These are phyloP conservation scores for Acleris emargana DNA, from an alignment of 2,888 invertebrate genomes.

Conservation along the genomic window DNA sequence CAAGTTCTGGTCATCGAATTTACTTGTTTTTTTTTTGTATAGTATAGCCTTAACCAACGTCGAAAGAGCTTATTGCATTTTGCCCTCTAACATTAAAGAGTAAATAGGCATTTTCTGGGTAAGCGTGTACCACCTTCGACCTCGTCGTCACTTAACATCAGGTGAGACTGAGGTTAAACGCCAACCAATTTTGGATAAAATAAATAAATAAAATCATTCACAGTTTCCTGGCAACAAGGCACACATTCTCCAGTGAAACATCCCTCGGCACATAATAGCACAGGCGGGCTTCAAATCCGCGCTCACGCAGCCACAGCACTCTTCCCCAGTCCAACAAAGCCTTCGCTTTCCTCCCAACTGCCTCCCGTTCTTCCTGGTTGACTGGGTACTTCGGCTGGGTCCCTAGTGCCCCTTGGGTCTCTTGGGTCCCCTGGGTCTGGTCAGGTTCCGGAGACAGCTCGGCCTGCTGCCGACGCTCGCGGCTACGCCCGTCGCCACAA, in stretches of 20 bases:
- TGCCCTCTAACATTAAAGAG: too few relatives aligned
- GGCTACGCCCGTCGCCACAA: conserved; percentile 88
- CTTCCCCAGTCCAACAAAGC: conserved; percentile 91
- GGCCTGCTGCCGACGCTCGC: conserved; percentile 61
- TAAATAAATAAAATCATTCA: too few relatives aligned
- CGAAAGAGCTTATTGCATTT: too few relatives aligned
- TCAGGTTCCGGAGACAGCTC: not conserved
- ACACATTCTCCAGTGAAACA: conserved; percentile 91
- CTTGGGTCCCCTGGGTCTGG: not conserved
- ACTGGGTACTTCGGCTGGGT: not conserved
- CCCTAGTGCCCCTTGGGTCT: not conserved
- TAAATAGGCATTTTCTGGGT: too few relatives aligned
- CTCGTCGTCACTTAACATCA: too few relatives aligned
- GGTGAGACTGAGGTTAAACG: too few relatives aligned
- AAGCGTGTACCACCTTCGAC: too few relatives aligned
- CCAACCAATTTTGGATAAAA: too few relatives aligned
- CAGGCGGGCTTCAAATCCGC: conserved; percentile 85
- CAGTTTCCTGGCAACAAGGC: conserved; percentile 85
- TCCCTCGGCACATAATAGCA: conserved; percentile 86
- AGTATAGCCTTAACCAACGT: too few relatives aligned
- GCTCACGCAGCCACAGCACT: conserved; percentile 82
- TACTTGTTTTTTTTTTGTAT: too few relatives aligned
- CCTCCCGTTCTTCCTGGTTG: conserved; percentile 41
- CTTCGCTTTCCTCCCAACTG: conserved; percentile 89
- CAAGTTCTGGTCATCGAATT: too few relatives aligned